These are phyloP conservation scores for Oryzias woworae DNA, from an alignment of 2,113 vertebrate species.

Conservation along the genomic window DNA sequence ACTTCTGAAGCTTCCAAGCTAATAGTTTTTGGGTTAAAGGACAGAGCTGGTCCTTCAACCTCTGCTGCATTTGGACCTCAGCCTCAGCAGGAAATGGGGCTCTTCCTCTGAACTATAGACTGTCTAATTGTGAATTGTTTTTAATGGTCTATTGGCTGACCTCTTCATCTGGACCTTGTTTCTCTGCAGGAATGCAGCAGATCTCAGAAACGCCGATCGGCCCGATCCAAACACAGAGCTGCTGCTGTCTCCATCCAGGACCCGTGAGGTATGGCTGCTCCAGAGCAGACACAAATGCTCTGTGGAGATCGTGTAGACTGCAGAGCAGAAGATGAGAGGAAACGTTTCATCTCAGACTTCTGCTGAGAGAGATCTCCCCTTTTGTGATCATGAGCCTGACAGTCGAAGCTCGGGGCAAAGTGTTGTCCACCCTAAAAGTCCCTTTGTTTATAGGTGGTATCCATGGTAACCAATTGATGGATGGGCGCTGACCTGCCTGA, in stretches of 20 bases:
- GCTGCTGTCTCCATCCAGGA: conserved; percentile 17
- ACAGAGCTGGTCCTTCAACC: no score
- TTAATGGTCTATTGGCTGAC: no score
- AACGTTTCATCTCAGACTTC: background rate
- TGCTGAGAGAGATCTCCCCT: background rate
- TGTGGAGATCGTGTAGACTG: background rate
- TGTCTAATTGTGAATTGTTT: no score
- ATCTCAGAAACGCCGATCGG: conserved; percentile 8
- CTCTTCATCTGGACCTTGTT: background rate
- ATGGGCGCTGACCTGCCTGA: background rate
- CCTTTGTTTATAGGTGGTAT: background rate
- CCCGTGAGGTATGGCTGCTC: conserved; percentile 3
- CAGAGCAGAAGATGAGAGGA: background rate
- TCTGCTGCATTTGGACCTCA: no score
- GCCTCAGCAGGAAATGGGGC: background rate
- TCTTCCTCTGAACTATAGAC: no score
- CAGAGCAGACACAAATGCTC: background rate
- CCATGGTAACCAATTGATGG: background rate
- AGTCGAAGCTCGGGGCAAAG: background rate
- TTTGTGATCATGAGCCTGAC: background rate
- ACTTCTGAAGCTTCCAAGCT: no score
- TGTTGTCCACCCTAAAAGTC: background rate
- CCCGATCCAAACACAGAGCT: background rate
- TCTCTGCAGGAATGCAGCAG: background rate
- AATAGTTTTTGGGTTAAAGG: no score